Conservation (phyloP, 2,797 vertebrate genomes). For the Sebastes minor region DNA sequence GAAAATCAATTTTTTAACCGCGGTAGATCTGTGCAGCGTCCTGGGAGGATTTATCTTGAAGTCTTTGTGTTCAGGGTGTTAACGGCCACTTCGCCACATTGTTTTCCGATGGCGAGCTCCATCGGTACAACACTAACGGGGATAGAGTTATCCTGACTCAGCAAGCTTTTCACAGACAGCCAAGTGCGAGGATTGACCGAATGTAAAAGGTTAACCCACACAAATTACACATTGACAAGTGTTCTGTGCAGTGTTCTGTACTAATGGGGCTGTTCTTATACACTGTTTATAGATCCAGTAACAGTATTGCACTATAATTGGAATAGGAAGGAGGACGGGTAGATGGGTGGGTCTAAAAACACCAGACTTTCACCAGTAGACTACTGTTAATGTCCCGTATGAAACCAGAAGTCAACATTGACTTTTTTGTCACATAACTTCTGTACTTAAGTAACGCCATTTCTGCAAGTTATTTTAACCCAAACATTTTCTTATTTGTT, state of each 20-base stretch:
- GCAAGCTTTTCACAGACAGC: neutral
- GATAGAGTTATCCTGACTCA: neutral
- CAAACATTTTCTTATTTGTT: too few relatives aligned
- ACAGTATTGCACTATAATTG: too few relatives aligned
- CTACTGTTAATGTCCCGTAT: too few relatives aligned
- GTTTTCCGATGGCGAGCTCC: neutral
- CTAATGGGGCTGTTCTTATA: too few relatives aligned
- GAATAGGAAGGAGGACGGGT: too few relatives aligned
- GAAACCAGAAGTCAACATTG: neutral
- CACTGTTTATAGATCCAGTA: too few relatives aligned
- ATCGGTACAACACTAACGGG: neutral
- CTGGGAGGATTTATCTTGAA: constrained; percentile 6
- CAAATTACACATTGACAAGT: neutral
- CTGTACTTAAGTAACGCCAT: too few relatives aligned
- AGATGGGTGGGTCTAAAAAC: neutral
- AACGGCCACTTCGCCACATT: neutral
- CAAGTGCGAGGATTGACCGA: neutral
- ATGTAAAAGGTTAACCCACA: neutral
- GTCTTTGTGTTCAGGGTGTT: constrained; percentile 10
- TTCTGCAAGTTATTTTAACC: too few relatives aligned
- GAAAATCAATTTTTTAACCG: constrained; percentile 22
- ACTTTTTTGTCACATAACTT: neutral
- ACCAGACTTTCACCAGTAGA: neutral
- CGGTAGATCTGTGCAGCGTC: constrained; percentile 14
- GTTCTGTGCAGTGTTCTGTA: neutral